A percentile compares a stretch with the other conserved stretches of the same genome.
phyloP scores from a whole-genome alignment of 1,140 invertebrate genomes.

The Zaprionus africanus region DNA sequence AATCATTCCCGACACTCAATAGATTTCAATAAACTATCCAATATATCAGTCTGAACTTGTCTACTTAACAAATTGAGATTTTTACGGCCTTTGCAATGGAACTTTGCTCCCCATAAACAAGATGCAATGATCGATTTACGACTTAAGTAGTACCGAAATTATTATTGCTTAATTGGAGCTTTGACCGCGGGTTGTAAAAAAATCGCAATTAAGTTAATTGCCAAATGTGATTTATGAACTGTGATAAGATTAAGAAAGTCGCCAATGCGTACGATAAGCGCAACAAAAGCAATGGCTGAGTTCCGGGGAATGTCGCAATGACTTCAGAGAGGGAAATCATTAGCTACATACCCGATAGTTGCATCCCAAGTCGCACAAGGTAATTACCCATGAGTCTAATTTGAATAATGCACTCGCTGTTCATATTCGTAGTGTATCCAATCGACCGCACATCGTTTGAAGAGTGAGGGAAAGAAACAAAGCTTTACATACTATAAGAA shows the following conservation, averaged over 20 bases:
- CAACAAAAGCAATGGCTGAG: background rate
- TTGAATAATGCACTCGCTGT: slow-evolving; percentile 15
- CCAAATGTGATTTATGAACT: slow-evolving; percentile 27
- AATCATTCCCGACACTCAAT: too few species aligned
- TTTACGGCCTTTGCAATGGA: background rate
- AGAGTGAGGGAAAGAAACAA: background rate
- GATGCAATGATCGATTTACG: slow-evolving; percentile 7
- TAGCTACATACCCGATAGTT: background rate
- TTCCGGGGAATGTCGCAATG: background rate
- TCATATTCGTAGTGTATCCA: background rate
- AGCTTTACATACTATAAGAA: background rate
- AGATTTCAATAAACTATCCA: background rate
- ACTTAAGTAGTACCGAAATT: background rate
- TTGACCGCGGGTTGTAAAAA: slow-evolving; percentile 12
- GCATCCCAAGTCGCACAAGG: background rate
- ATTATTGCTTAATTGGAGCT: slow-evolving; percentile 18
- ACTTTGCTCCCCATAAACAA: slow-evolving; percentile 11
- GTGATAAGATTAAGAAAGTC: slow-evolving; percentile 25
- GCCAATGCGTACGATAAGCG: background rate
- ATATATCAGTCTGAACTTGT: background rate
- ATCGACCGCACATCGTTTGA: background rate
- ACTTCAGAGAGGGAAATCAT: background rate
- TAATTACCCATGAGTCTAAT: slow-evolving; percentile 13
- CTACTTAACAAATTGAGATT: background rate
- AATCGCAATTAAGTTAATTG: slow-evolving; percentile 33